Evolutionary conservation across 2,113 vertebrate species (phyloP).

Genomic region (Chlamydotis undulata): DNA sequence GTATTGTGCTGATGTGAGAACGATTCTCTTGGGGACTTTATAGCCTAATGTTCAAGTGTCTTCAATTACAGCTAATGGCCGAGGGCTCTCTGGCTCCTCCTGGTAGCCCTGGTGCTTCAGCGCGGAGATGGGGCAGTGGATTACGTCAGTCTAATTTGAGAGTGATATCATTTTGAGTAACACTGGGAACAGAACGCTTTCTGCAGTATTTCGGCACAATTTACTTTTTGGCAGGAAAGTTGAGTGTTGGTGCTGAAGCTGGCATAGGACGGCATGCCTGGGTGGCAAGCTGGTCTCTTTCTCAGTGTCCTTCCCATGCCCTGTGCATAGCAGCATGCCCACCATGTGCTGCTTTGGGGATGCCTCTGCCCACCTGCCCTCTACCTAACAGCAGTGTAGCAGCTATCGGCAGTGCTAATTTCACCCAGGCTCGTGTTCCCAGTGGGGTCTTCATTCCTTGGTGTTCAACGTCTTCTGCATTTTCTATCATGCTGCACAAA

Average conservation of each 20-base stretch:
- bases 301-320: fast-evolving
- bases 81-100: neutral
- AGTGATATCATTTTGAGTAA: neutral
- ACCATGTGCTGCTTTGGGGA: fast-evolving
- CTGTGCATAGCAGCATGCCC: fast-evolving
- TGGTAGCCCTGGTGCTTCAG: neutral
- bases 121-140: neutral
- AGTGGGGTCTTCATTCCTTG: neutral
- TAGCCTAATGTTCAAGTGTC: fast-evolving
- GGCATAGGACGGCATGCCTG: fast-evolving
- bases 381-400: fast-evolving
- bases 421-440: fast-evolving
- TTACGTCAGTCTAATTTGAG: neutral
- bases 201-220: neutral
- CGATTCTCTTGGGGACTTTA: neutral
- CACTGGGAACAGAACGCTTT: neutral
- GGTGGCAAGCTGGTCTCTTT: neutral
- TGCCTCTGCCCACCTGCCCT: neutral
- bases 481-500: fast-evolving
- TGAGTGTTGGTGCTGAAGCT: neutral
- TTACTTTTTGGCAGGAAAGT: neutral
- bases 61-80: neutral
- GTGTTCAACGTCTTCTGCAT: neutral
- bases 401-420: neutral
- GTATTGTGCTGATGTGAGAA: neutral